Evolutionary conservation across 2,797 vertebrate genomes (phyloP), one percentile per base, ranked within the genome.

Genomic region (Hyperoplus immaculatus): DNA sequence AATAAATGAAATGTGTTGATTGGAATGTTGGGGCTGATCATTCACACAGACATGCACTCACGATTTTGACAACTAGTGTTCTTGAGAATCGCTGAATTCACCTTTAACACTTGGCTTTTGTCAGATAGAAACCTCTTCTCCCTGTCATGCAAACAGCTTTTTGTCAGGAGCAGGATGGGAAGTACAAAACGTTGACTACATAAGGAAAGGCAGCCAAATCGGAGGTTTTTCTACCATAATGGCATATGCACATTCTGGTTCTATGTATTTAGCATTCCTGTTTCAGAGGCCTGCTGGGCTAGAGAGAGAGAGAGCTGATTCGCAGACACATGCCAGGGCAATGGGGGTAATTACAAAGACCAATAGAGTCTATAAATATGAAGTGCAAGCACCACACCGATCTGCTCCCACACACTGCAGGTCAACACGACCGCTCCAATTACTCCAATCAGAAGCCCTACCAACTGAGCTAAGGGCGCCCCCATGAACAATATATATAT

Each of bases 251-350:
- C 77, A 72, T 84, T 91, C 85, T 85, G 81, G 80, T 86, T 75
- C 92, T 87, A 89, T 95, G 92, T 94, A 91, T 90, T 95, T 95
- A 93, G 84, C 90, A 92, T 94, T 95, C 92, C 83, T 89, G 81
- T 82, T 85, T 76, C 82, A 60, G 82, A 88, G 80, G 70, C 69
- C 86, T 79, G 39, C 88, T 82, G 85, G 36, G 77, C 65, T 69
- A 67, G 36, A 81, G 78, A 53, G 81, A 67, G 36, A 82, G 78
- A 53, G 81, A 86, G 79, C 64, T 81, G 88, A 90, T 89, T 88
- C 86, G 84, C 90, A 87, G 88, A 89, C 88, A 72, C 83, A 79
- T 29, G 71, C 58, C 66, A 68, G 8, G 60, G 84, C 83, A 77
- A 73, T 78, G 76, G 86, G 29, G 77, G 83, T 90, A 91, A 93